A percentile compares a stretch with the other conserved stretches of the same genome.
Evolutionary conservation across 2,113 vertebrate genomes (phyloP).

Genomic region (Empidonax alnorum): DNA sequence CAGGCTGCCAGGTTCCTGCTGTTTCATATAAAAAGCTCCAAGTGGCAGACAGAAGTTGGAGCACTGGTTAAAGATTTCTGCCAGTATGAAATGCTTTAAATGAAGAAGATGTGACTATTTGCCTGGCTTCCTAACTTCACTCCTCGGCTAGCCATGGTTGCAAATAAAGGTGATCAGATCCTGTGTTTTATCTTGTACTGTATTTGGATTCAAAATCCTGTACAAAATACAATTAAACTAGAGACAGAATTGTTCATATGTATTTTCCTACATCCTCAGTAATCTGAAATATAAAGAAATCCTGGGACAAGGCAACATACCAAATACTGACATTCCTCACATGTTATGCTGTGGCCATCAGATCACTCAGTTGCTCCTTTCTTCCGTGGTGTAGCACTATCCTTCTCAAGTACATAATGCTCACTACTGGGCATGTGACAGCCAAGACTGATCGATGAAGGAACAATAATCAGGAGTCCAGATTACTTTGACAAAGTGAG

Average conservation of each 20-base stretch:
- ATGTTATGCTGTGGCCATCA: neutral
- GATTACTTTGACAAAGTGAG: neutral
- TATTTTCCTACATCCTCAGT: neutral
- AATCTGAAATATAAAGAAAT: neutral
- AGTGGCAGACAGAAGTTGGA: slow-evolving; percentile 63
- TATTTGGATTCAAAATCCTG: neutral
- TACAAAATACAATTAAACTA: neutral
- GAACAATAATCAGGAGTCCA: neutral
- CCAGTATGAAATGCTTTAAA: slow-evolving; percentile 59
- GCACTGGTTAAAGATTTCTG: slow-evolving; percentile 56
- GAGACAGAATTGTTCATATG: neutral
- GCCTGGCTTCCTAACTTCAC: slow-evolving; percentile 9
- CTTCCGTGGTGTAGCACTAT: neutral
- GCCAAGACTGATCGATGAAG: neutral
- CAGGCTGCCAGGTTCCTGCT: slow-evolving; percentile 62
- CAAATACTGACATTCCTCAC: neutral
- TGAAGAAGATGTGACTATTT: slow-evolving; percentile 52
- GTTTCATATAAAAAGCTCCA: slow-evolving; percentile 62
- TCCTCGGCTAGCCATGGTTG: neutral
- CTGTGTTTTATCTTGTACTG: neutral
- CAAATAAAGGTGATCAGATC: neutral
- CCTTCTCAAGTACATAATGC: neutral
- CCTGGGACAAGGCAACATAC: neutral
- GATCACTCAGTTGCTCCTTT: rapidly evolving
- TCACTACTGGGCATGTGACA: neutral